Base-by-base conservation (phyloP, 2,113 vertebrate genomes). In the Ranitomeya variabilis region DNA sequence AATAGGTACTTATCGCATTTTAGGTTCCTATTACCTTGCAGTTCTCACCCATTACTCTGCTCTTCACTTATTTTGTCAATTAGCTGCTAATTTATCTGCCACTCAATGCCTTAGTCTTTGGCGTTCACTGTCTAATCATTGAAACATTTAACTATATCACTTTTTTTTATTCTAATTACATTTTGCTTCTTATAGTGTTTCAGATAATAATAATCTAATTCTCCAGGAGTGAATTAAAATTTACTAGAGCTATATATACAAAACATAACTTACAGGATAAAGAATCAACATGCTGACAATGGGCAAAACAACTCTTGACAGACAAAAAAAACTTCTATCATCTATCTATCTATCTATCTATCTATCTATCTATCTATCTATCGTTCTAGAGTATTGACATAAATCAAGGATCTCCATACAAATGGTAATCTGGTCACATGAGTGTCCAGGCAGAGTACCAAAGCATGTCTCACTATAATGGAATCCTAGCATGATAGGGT, bases 51-150 rank as follows among this genome's bases (percentile, higher is more conserved):
- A 83, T 83, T 67, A 83, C 64, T 83, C 45, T n/a, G 16, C 57
- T 83, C 69, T 69, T 66, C 81, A 69, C 81, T 83, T 67, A 51
- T 64, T 83, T 83, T 83, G 45, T 83, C 81, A 83, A 83, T 67
- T 83, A 83, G 81, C 19, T 67, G 45, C 45, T 83, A 66, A 83
- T 67, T 69, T 83, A 67, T 52, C 62, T 66, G 55, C 81, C 81
- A 64, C 45, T 83, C 81, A 83, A 8, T 83, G 81, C 81, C 45
- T 81, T 18, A 62, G 31, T 81, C 80, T 81, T 4, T 12, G 31
- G 80, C 11, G 26, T 62, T 81, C 18, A 15, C n/a, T 31, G 80
- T 81, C 80, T 81, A 81, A 81, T 81, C 57, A 81, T 62, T 52
- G 37, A 15, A 45, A 76, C 45, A 45, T 76, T 62, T 62, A 81